Base-by-base conservation (phyloP, 2,113 vertebrate species). In the Chamaetylas fuelleborni region DNA sequence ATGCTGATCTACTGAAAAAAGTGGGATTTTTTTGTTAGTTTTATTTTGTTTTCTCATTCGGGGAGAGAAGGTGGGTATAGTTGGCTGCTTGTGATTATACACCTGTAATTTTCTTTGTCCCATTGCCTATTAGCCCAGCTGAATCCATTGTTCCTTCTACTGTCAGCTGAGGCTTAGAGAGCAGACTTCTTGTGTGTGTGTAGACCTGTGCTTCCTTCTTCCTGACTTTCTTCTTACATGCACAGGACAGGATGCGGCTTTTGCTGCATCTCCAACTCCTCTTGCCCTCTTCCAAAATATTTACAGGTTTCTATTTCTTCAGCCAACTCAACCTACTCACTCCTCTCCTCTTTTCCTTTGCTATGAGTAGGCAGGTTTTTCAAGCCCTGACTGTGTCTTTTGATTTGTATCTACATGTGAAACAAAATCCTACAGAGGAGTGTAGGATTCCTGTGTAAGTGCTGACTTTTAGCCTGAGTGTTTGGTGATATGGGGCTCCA, bases 401-500 rank as follows among this genome's bases (percentile, higher is more conserved):
- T 69, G 45, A 43, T 91, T 91, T 61, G 6, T 79, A 56, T 72
- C 57, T 82, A 31, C 1, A 1, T 18, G 22, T 72, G 66, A 88
- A 77, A 51, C 16, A 53, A 34, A 87, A 29, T 70, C 50, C 19
- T 93, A 17, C 50, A 56, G 38, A 65, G 34, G 54, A 42, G 36
- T 28, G 17, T 26, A 5, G n/a, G 28, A 48, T 74, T 70, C 19
- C 50, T 4, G 2, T 70, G 9, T 31, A 22, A 29, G 50, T 54
- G 78, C 61, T 1, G 12, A 3, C 51, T 86, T 78, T 43, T 31
- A 77, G 36, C n/a, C 11, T 15, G 29, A 12, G 4, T 47, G 25
- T 2, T 2, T n/a, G 22, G n/a, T 34, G 20, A 14, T 57, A 2
- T 0, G 0, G 23, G 12, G 11, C 43, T 61, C 65, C 51, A 40